phyloP scores from a whole-genome alignment of 2,113 vertebrate species.

The Anser brachyrhynchus region DNA sequence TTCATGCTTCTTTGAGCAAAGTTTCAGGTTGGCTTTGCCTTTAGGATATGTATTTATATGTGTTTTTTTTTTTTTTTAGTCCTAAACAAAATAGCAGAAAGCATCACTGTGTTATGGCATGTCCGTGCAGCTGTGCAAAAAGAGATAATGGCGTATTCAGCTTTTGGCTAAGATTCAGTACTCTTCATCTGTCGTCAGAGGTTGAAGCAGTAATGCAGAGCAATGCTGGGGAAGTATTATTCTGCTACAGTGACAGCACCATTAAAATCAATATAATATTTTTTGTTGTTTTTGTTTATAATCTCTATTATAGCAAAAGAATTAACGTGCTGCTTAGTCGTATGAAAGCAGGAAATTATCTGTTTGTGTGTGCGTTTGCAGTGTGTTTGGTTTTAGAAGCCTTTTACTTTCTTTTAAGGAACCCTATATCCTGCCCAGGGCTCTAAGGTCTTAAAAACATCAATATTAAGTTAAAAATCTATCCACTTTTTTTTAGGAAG shows the following conservation, averaged over 20 bases:
- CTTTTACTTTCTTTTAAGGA: slow-evolving; percentile 35
- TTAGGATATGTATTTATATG: neutral
- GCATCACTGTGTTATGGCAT: neutral
- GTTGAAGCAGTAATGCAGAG: slow-evolving; percentile 58
- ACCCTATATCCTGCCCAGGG: neutral
- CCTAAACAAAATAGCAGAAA: slow-evolving; percentile 49
- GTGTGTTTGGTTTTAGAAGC: neutral
- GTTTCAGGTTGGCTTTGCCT: slow-evolving; percentile 64
- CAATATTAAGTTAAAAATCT: slow-evolving; percentile 17
- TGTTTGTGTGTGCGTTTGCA: neutral
- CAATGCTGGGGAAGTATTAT: slow-evolving; percentile 54
- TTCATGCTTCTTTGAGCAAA: slow-evolving; percentile 64
- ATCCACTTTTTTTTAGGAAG: neutral
- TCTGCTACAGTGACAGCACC: slow-evolving; percentile 55
- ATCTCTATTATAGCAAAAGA: slow-evolving; percentile 41
- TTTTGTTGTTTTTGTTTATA: neutral
- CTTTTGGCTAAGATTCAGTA: slow-evolving; percentile 70
- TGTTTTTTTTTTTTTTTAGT: neutral
- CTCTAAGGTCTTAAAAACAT: neutral
- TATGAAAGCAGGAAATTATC: slow-evolving; percentile 21
- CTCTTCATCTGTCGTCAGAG: slow-evolving; percentile 69
- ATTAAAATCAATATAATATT: slow-evolving; percentile 53
- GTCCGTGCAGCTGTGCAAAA: slow-evolving; percentile 63
- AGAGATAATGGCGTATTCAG: slow-evolving; percentile 72
- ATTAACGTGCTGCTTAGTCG: slow-evolving; percentile 32